Evolutionary conservation across 2,888 invertebrate genomes (phyloP).

Genomic region (Dendrolimus houi): DNA sequence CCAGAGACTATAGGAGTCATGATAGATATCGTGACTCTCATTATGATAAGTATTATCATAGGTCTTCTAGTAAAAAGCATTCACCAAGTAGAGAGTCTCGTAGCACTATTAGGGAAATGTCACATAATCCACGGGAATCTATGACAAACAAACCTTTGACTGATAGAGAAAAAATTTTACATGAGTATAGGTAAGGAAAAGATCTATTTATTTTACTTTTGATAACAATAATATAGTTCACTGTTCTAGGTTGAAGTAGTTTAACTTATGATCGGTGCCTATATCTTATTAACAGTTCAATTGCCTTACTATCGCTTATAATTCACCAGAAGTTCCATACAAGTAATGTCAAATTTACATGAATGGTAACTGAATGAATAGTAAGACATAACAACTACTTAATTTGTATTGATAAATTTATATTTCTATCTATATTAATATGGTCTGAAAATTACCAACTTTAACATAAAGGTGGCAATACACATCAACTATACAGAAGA

Average conservation of each 20-base stretch:
- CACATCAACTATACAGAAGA: no score
- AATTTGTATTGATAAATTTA: not conserved
- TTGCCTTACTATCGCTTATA: no score
- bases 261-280: no score
- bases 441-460: no score
- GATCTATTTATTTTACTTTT: constrained; percentile 1
- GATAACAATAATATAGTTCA: no score
- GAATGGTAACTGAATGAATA: no score
- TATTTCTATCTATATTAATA: not conserved
- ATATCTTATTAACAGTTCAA: no score
- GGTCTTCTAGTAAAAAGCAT: constrained; percentile 33
- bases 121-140: constrained; percentile 24
- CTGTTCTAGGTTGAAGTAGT: no score
- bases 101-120: constrained; percentile 26
- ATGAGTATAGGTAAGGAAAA: constrained; percentile 49
- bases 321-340: no score
- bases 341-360: no score
- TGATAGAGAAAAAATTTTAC: constrained; percentile 62
- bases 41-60: constrained; percentile 21
- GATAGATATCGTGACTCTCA: constrained; percentile 24
- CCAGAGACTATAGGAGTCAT: constrained; percentile 30
- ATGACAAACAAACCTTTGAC: constrained; percentile 37
- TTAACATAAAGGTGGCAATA: no score
- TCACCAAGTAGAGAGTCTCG: constrained; percentile 24
- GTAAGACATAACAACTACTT: not conserved